Base-by-base conservation (phyloP, 2,797 vertebrate genomes). In the Dryobates pubescens region DNA sequence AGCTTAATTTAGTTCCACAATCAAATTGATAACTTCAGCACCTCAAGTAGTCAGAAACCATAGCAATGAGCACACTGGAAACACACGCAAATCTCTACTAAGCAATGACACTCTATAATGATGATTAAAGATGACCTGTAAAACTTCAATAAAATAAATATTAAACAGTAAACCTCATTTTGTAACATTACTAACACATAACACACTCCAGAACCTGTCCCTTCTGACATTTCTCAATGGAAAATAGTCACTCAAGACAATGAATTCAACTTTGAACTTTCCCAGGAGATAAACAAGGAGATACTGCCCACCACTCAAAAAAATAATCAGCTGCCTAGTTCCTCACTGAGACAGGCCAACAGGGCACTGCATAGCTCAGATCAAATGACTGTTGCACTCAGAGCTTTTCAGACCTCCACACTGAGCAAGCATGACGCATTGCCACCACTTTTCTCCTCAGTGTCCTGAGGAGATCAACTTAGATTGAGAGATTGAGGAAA, bases 1-100 rank as follows among this genome's bases (percentile, higher is more conserved):
- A 87, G 90, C 16, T 78, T 86, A 90, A 95, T 91, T 94, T 86
- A 92, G 45, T 41, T 82, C 89, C 70, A 67, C 88, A 85, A 63
- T 72, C 59, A 89, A 82, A 93, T 27, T 81, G 82, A 51, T 81
- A 90, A 92, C 76, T 93, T 90, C 4, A 5, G 61, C 47, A 89
- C n/a, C 74, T 84, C 62, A 68, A 78, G 53, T 73, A 76, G 24
- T 64, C 38, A 30, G 86, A 92, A 89, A 75, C 10, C 19, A 83
- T n/a, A 78, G 67, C 59, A 70, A 61, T 65, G 49, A 93, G 53
- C 61, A 34, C 59, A 72, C 59, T 88, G 73, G 47, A 95, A 95
- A 78, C 43, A 80, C 32, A 68, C 10, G 67, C 14, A 70, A 65
- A 45, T 89, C 51, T 78, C 70, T 62, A 85, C 85, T 61, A 92